Conservation (phyloP, 2,113 vertebrate genomes). For the Pomatorhinus ruficollis region DNA sequence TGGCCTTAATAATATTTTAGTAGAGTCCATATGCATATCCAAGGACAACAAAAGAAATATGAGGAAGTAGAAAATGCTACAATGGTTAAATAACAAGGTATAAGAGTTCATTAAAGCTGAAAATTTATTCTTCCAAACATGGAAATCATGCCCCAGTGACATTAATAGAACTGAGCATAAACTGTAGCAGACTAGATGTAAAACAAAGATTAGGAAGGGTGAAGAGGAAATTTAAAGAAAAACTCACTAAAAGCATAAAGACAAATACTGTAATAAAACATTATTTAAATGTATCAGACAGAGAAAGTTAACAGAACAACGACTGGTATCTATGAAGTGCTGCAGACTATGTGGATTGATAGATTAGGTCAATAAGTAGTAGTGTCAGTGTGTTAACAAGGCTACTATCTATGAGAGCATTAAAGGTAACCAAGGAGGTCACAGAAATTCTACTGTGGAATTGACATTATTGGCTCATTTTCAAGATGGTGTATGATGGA, state of each 20-base stretch:
- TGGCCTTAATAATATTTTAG: background rate
- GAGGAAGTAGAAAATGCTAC: background rate
- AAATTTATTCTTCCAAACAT: slow-evolving; percentile 20
- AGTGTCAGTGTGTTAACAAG: background rate
- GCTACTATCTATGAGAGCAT: background rate
- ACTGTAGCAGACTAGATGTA: slow-evolving; percentile 21
- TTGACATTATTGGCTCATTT: background rate
- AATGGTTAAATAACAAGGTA: slow-evolving; percentile 25
- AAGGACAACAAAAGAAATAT: background rate
- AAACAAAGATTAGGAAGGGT: background rate
- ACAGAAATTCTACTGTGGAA: background rate
- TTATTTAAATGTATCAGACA: background rate
- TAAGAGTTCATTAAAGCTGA: slow-evolving; percentile 15
- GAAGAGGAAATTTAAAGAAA: slow-evolving; percentile 18
- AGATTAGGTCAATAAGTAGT: background rate
- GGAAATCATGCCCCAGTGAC: slow-evolving; percentile 32
- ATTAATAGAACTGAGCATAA: slow-evolving; percentile 36
- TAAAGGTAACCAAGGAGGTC: background rate
- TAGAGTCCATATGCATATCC: background rate
- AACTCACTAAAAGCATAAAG: background rate
- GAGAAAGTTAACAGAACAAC: background rate
- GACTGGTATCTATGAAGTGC: background rate
- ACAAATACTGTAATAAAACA: background rate
- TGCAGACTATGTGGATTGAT: background rate
- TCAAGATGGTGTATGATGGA: background rate